Evolutionary conservation across 1,140 invertebrate species (phyloP).

Genomic region (Drosophila navojoa): DNA sequence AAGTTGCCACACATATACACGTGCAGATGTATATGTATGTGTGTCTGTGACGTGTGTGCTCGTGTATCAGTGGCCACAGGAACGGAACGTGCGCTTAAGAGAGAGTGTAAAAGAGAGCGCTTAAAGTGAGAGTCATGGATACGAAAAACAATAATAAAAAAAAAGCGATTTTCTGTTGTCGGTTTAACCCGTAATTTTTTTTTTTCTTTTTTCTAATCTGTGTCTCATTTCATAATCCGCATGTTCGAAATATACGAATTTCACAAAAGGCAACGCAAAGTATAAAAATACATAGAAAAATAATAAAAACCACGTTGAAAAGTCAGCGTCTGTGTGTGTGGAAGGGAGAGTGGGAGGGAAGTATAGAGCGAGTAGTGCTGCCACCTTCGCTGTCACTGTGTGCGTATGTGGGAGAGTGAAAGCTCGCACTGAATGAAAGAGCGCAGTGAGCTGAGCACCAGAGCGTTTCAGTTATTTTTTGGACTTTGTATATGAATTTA

Average conservation of each 20-base stretch:
- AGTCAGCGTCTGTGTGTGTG: conserved; percentile 27
- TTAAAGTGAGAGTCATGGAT: conserved; percentile 9
- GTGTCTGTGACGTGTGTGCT: conserved; percentile 19
- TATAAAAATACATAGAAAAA: conserved; percentile 40
- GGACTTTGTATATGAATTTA: background rate
- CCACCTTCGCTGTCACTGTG: conserved; percentile 12
- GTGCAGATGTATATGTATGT: background rate
- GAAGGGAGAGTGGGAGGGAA: background rate
- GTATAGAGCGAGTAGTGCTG: conserved; percentile 3
- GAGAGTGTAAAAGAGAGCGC: conserved; percentile 6
- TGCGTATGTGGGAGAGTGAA: conserved; percentile 23
- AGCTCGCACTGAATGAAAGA: conserved; percentile 13
- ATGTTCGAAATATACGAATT: conserved; percentile 6
- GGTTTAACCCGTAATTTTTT: background rate
- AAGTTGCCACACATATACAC: conserved; percentile 4
- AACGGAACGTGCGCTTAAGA: conserved; percentile 30
- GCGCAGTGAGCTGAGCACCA: background rate
- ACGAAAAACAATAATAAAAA: conserved; percentile 20
- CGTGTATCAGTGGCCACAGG: conserved; percentile 31
- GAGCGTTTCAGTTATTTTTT: background rate
- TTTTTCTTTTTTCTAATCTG: conserved; percentile 1
- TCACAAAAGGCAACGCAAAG: conserved; percentile 13
- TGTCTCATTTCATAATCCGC: conserved; percentile 42
- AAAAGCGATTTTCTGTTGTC: background rate
- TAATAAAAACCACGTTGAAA: conserved; percentile 71